These are phyloP conservation scores for Rhabdomys pumilio DNA, from an alignment of 2,797 vertebrate genomes.

Conservation along the genomic window DNA sequence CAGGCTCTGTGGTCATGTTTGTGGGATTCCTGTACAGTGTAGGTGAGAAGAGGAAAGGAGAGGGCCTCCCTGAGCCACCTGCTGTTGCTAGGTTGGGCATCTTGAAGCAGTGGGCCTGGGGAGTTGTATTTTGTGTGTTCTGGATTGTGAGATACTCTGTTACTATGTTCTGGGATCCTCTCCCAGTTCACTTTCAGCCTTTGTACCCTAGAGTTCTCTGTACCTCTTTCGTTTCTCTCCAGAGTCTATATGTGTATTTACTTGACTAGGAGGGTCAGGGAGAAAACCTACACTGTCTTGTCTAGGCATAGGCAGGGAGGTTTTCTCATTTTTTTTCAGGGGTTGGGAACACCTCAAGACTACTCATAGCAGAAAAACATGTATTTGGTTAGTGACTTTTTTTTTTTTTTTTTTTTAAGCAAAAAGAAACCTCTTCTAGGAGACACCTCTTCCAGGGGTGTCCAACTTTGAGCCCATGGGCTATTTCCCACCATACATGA, in stretches of 20 bases:
- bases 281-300: not conserved
- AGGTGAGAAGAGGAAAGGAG: not conserved
- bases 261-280: not conserved
- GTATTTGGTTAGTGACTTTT: conserved; percentile 20
- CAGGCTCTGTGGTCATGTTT: not conserved
- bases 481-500: not conserved
- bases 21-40: too few species aligned
- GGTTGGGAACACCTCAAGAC: not conserved
- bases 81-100: not conserved
- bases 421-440: not conserved
- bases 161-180: not conserved
- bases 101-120: not conserved
- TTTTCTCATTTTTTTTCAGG: not conserved
- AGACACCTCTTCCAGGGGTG: not conserved
- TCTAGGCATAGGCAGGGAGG: not conserved
- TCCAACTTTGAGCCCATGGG: not conserved
- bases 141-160: not conserved
- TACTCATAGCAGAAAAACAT: not conserved
- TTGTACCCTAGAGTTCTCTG: not conserved
- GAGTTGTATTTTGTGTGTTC: not conserved
- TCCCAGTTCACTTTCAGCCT: not conserved
- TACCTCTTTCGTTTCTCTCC: not conserved
- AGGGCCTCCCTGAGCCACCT: not conserved
- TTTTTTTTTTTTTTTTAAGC: not conserved
- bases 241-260: not conserved